Evolutionary conservation across 2,797 vertebrate species (phyloP).

Genomic region (Chelonia mydas): DNA sequence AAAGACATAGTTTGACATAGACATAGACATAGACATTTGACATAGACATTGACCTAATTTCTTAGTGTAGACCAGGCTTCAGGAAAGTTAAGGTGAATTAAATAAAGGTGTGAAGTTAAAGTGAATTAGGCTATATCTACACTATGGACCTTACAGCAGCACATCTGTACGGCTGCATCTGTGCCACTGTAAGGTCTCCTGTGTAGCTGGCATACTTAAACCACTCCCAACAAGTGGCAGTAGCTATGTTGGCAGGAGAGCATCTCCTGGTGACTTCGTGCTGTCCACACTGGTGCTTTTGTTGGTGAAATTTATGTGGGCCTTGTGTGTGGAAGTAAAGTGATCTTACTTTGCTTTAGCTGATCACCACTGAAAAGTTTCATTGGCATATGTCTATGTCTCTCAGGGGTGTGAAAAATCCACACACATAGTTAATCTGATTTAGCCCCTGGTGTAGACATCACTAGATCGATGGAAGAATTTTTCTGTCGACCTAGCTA

Average conservation of each 20-base stretch:
- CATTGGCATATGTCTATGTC: not conserved
- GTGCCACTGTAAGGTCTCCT: too few species aligned
- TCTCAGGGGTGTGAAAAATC: not conserved
- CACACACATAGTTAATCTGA: not conserved
- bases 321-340: not conserved
- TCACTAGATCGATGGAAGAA: not conserved
- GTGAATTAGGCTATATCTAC: not conserved
- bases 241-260: too few species aligned
- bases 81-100: not conserved
- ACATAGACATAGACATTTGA: too few species aligned
- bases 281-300: too few species aligned
- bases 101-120: not conserved
- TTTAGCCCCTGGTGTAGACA: not conserved
- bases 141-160: too few species aligned
- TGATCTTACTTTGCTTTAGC: not conserved
- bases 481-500: not conserved
- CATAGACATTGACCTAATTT: not conserved
- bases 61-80: not conserved
- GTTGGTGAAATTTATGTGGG: too few species aligned
- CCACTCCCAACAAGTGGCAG: too few species aligned
- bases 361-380: not conserved
- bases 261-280: too few species aligned
- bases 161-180: too few species aligned
- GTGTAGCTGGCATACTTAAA: too few species aligned
- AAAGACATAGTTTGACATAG: not conserved